A percentile compares a stretch with the other conserved stretches of the same genome.
These are phyloP conservation scores for Ormyrus labotus DNA, from an alignment of 2,888 invertebrate genomes.

Conservation along the genomic window DNA sequence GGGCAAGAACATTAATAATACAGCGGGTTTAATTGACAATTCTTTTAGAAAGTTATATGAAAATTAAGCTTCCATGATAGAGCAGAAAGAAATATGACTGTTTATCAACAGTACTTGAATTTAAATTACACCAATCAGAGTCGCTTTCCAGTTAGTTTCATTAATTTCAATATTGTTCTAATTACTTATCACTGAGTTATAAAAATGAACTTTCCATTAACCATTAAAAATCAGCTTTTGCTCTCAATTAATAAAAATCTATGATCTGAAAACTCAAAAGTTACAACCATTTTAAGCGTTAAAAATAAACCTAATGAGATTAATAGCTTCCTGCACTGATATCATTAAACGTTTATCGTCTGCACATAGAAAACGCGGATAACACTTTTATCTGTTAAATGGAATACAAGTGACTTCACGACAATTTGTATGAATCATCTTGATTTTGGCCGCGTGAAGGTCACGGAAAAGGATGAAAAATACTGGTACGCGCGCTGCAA, in stretches of 20 bases:
- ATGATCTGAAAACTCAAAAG: no score
- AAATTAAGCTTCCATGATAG: background rate
- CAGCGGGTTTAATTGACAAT: no score
- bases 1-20: no score
- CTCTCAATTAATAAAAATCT: no score
- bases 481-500: no score
- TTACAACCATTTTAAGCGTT: background rate
- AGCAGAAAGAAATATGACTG: no score
- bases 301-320: background rate
- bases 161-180: slow-evolving; percentile 23
- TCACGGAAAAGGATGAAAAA: no score
- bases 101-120: no score
- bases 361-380: background rate
- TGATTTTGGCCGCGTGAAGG: no score
- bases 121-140: no score
- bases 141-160: background rate
- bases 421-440: no score
- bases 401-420: no score
- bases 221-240: background rate
- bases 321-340: slow-evolving; percentile 8
- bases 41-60: slow-evolving; percentile 18
- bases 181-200: slow-evolving; percentile 13
- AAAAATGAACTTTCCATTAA: background rate
- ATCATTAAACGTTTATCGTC: slow-evolving; percentile 24
- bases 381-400: background rate